Percentiles rank a stretch among this genome's conserved stretches.
These are phyloP conservation scores for Coreoperca whiteheadi DNA, from an alignment of 2,113 vertebrate species.

Conservation along the genomic window DNA sequence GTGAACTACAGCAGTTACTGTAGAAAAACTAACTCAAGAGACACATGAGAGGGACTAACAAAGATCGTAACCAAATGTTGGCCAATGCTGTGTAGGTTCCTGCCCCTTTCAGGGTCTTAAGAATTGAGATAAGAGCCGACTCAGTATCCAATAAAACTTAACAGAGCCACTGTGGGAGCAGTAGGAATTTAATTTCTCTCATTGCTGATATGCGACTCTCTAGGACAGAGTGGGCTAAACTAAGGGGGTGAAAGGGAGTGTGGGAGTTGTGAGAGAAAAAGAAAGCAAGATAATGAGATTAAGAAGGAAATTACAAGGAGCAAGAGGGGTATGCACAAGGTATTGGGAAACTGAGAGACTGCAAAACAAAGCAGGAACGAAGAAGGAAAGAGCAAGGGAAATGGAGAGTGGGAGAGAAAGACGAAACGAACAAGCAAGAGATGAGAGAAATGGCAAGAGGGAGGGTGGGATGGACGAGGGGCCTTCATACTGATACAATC, in stretches of 20 bases:
- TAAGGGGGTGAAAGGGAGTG: constrained; percentile 59
- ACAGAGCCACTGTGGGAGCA: constrained; percentile 55
- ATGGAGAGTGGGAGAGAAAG: constrained; percentile 46
- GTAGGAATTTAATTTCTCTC: constrained; percentile 69
- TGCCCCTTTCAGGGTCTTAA: constrained; percentile 43
- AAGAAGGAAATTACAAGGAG: constrained; percentile 78
- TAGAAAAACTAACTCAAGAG: constrained; percentile 16
- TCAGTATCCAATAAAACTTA: constrained; percentile 62
- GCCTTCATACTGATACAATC: constrained; percentile 74
- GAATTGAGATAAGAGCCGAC: constrained; percentile 49
- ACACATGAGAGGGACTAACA: constrained; percentile 17
- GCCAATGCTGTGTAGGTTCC: constrained; percentile 17
- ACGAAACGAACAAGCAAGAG: constrained; percentile 32
- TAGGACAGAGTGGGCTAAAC: constrained; percentile 63
- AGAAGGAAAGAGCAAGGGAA: constrained; percentile 57
- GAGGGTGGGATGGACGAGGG: constrained; percentile 49
- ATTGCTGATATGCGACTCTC: constrained; percentile 68
- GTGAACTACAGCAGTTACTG: background rate
- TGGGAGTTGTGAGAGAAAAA: constrained; percentile 54
- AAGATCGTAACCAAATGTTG: constrained; percentile 22
- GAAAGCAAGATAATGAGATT: constrained; percentile 78
- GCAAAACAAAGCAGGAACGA: constrained; percentile 52
- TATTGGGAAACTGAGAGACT: constrained; percentile 52
- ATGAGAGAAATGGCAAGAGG: constrained; percentile 34
- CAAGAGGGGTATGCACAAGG: constrained; percentile 56